phyloP scores from a whole-genome alignment of 2,113 vertebrate genomes.

The Amazona vittata region DNA sequence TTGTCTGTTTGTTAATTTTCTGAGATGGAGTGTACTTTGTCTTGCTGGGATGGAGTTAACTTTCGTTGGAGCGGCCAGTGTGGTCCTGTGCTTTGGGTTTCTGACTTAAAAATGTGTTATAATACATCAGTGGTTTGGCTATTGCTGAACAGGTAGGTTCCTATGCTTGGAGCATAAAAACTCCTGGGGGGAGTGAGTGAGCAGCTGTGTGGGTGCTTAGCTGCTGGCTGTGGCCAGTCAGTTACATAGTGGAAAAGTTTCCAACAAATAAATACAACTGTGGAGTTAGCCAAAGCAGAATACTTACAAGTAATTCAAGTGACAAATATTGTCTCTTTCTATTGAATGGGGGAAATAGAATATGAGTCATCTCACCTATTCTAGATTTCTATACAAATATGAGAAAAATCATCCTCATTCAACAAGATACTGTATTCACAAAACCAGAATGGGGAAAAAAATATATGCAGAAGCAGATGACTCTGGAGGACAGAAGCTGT shows the following conservation, averaged over 20 bases:
- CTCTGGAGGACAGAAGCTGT: not conserved
- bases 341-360: not conserved
- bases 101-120: not conserved
- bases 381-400: not conserved
- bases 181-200: rapidly evolving
- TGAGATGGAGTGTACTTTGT: not conserved
- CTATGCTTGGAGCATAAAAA: not conserved
- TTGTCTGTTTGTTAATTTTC: not conserved
- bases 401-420: not conserved
- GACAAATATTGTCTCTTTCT: not conserved
- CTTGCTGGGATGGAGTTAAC: not conserved
- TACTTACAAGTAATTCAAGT: not conserved
- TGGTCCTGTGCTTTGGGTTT: not conserved
- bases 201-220: not conserved
- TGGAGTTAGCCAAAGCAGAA: not conserved
- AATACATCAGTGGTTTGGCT: not conserved
- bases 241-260: not conserved
- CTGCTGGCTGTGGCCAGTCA: not conserved
- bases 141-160: not conserved
- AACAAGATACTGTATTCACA: not conserved
- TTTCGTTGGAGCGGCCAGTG: not conserved
- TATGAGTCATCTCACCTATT: not conserved
- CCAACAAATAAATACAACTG: not conserved
- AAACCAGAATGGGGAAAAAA: not conserved
- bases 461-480: rapidly evolving